Base-by-base conservation (phyloP, 2,113 vertebrate species). In the Caracal caracal region DNA sequence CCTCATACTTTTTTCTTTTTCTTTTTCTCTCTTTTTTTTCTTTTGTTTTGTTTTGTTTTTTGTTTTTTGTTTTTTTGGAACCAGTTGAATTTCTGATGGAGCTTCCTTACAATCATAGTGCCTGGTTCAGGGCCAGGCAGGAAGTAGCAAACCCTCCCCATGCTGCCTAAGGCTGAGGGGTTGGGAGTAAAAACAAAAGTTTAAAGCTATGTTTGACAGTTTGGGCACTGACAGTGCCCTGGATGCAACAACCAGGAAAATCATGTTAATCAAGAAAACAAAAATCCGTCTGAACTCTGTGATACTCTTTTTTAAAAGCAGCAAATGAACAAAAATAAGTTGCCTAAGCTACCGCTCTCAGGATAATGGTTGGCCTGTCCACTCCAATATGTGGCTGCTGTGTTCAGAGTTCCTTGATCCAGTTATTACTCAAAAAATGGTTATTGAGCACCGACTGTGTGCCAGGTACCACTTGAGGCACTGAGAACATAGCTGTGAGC, bases 251-350 rank as follows among this genome's bases (percentile, higher is more conserved):
- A 89, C 47, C 28, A 83, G 68, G 79, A 83, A 93, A 97, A 88
- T 88, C 86, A 63, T 8, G 49, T 93, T 89, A 85, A 91, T 86
- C 95, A 96, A 40, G 26, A 28, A 75, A 93, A 88, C 30, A 82
- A 87, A 83, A 82, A 35, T 61, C 33, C 20, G 13, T 88, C 90
- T 94, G 70, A 51, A 80, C 63, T 75, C 40, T 92, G 56, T 17
- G 35, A 73, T 73, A 49, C 43, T 71, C 24, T 75, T 75, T 75
- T 75, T 16, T 28, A 91, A 81, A 61, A 66, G 66, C 75, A 66
- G 30, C 47, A 92, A 78, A 51, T 47, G 40, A 73, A 66, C 19
- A 83, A 59, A 96, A 81, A 70, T 43, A 65, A 94, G 81, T 65
- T 47, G 51, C 7, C 30, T 40, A 79, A 78, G 61, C 16, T 53